Evolutionary conservation across 2,797 vertebrate genomes (phyloP).

Genomic region (Chanos chanos): DNA sequence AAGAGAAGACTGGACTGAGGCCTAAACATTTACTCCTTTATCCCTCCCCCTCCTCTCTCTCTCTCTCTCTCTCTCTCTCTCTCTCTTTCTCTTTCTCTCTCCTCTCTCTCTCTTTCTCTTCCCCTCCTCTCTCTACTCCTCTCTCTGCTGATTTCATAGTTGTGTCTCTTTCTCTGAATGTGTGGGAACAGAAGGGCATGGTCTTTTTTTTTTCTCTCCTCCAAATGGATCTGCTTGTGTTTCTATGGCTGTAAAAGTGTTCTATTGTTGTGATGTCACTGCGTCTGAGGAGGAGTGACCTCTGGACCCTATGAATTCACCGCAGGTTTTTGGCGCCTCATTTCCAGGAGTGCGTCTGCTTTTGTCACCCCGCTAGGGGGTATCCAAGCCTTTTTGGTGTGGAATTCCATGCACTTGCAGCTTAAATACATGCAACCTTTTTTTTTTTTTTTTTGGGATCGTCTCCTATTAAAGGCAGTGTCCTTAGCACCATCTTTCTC

Average conservation of each 20-base stretch:
- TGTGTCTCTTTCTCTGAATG: constrained; percentile 71
- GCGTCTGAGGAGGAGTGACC: constrained; percentile 95
- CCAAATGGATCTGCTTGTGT: constrained; percentile 88
- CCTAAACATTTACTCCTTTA: constrained; percentile 64
- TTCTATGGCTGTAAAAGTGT: constrained; percentile 89
- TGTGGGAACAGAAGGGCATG: constrained; percentile 90
- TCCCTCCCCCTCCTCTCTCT: constrained; percentile 34
- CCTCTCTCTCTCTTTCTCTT: neutral
- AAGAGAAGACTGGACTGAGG: constrained; percentile 62
- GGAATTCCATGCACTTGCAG: constrained; percentile 69
- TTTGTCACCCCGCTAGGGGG: constrained; percentile 90
- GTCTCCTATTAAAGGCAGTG: constrained; percentile 25
- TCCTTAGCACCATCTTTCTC: constrained; percentile 26
- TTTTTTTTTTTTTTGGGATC: constrained; percentile 6
- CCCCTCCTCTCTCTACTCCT: constrained; percentile 36
- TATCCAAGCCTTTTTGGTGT: constrained; percentile 92
- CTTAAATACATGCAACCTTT: constrained; percentile 69
- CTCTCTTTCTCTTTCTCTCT: constrained; percentile 48
- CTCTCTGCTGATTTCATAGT: constrained; percentile 37
- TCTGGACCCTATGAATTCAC: constrained; percentile 93
- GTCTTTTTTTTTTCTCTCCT: constrained; percentile 81
- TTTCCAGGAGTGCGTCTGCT: constrained; percentile 72
- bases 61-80: constrained; percentile 37
- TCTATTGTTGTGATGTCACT: constrained; percentile 98
- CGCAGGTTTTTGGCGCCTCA: constrained; percentile 68